These are phyloP conservation scores for Fragum fragum DNA, from an alignment of 2,888 invertebrate genomes.

Conservation along the genomic window DNA sequence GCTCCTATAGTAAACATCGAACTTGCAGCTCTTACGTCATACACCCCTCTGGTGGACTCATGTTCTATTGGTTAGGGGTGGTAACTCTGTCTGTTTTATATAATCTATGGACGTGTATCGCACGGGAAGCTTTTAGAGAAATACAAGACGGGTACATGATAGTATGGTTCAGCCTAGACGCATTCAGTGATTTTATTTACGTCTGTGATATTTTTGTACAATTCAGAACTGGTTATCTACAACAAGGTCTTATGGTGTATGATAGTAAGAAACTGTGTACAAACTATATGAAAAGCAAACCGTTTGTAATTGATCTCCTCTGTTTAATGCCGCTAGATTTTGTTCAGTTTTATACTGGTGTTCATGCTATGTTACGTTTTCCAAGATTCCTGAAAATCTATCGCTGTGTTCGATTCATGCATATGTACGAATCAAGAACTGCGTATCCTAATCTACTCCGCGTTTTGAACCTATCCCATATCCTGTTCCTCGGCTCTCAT, in stretches of 20 bases:
- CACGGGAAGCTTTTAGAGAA: conserved; percentile 97
- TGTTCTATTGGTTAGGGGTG: conserved; percentile 97
- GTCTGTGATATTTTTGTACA: conserved; percentile 96
- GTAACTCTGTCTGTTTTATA: conserved; percentile 96
- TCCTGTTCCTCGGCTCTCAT: conserved; percentile 96
- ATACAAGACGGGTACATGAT: conserved; percentile 88
- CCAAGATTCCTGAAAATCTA: conserved; percentile 90
- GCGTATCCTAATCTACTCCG: conserved; percentile 98
- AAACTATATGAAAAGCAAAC: conserved; percentile 94
- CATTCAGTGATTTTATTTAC: conserved; percentile 95
- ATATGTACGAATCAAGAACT: conserved; percentile 98
- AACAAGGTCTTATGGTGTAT: conserved; percentile 96
- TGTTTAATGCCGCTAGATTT: conserved; percentile 95
- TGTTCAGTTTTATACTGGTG: conserved; percentile 92
- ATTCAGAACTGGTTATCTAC: conserved; percentile 97
- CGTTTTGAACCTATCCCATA: conserved; percentile 97
- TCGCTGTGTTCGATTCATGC: conserved; percentile 94
- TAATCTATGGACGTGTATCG: conserved; percentile 98
- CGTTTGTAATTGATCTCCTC: conserved; percentile 94
- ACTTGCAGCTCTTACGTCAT: conserved; percentile 88
- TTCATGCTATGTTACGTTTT: conserved; percentile 92
- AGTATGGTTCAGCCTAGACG: conserved; percentile 89
- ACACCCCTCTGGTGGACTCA: conserved; percentile 98
- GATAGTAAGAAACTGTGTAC: conserved; percentile 95
- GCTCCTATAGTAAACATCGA: conserved; percentile 33